Evolutionary conservation across 2,888 invertebrate genomes (phyloP), one percentile per base, ranked within the genome.

Genomic region (Drosophila austrosaltans): DNA sequence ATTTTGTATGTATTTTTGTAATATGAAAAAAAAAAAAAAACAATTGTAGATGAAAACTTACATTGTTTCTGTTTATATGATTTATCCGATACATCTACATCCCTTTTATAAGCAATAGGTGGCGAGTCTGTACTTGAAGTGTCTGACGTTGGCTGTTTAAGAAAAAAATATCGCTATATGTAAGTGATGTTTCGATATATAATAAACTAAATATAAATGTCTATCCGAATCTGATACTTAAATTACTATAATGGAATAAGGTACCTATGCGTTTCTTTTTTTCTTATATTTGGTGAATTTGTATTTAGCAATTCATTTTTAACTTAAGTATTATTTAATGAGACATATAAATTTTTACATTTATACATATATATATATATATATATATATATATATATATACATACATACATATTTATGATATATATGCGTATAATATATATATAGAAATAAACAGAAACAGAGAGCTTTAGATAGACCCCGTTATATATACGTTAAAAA

Each of bases 111-210:
- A 63, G 90, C 90, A 65, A 92, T 90, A 72, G 94, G 93, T 8
- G 96, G 95, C 48, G 96, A 96, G 53, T 96, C 96, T 57, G 95
- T 95, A 91, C 95, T 95, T 84, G 94, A 95, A 57, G 95, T 95
- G 90, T 95, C 95, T 65, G 95, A 94, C 77, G 96, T 94, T 65
- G 95, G 96, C 80, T 94, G 95, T 12, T 22, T 10, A 10, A 48
- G 7, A 48, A 22, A 25, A n/a, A 20, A n/a, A 20, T 10, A 25
- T 4, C 1, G 22, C 12, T 8, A 48, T 22, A 12, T 39, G 39
- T 12, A 39, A 40, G n/a, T n/a, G 40, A 3, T 40, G n/a, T n/a
- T 40, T 40, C n/a, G 3, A n/a, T 40, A n/a, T 2, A 82, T n/a
- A 36, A 58, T 30, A 30, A 42, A 10, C 8, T 25, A 1, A 25